Percentiles rank a stretch among this genome's conserved stretches.
Evolutionary conservation across 2,113 vertebrate genomes (phyloP).

Genomic region (Setophaga coronata): DNA sequence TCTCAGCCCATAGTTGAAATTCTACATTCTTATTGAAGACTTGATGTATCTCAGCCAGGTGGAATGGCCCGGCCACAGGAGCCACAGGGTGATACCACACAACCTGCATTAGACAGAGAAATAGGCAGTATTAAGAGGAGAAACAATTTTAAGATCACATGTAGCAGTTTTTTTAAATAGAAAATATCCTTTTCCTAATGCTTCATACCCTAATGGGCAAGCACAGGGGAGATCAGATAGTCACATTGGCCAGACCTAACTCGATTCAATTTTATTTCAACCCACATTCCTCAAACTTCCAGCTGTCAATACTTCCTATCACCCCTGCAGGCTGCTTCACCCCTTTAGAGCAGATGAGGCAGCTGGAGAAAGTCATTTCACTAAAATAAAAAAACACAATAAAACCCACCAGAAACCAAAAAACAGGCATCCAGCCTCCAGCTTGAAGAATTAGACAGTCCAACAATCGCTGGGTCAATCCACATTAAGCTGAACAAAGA

Average conservation of each 20-base stretch:
- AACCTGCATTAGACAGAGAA: not conserved
- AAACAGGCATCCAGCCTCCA: not conserved
- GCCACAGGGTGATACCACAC: not conserved
- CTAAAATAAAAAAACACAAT: not conserved
- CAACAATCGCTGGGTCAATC: constrained; percentile 29
- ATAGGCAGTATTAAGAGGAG: not conserved
- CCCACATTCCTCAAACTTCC: not conserved
- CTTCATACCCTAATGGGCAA: not conserved
- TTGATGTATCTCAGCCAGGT: not conserved
- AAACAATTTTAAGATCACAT: not conserved
- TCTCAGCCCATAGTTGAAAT: not conserved
- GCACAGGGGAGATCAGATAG: not conserved
- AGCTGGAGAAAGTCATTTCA: constrained; percentile 35
- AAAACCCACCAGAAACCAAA: not conserved
- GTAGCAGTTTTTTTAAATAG: not conserved
- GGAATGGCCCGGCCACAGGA: not conserved
- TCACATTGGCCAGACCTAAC: not conserved
- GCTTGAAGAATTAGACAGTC: constrained; percentile 50
- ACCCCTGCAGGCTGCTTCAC: not conserved
- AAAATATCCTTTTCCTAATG: not conserved
- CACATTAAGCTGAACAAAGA: constrained; percentile 46
- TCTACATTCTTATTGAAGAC: not conserved
- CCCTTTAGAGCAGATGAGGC: not conserved
- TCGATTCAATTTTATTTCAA: not conserved
- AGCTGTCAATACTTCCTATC: not conserved